Base-by-base conservation (phyloP, 2,113 vertebrate genomes). In the Probosciger aterrimus region DNA sequence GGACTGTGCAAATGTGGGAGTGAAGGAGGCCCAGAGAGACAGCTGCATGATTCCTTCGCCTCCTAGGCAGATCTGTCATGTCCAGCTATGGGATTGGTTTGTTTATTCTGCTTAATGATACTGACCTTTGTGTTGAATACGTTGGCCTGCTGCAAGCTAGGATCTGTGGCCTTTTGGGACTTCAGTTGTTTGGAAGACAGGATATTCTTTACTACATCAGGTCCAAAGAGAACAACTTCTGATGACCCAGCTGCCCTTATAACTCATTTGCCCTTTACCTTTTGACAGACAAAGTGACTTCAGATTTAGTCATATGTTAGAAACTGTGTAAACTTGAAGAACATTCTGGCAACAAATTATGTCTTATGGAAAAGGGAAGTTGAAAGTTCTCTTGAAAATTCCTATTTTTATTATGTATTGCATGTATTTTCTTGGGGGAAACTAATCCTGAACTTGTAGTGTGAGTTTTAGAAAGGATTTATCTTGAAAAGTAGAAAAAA, bases 71-170 rank as follows among this genome's bases (percentile, higher is more conserved):
- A 71, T 31, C 67, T 95, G 95, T 95, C 88, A 76, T 95, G 92
- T 78, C 68, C 77, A 78, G 78, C 87, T 86, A 20, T 33, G 52
- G 52, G 69, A 82, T 22, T 90, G 90, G 64, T 91, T 92, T 97
- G 86, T 95, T 95, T 94, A 86, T 92, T 92, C 91, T 59, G 28
- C 91, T 93, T 96, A 97, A 97, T 94, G 94, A 97, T 92, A 44
- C 82, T 97, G 96, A 97, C 95, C 97, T 97, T 97, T 97, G 86
- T 90, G 82, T 65, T 85, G 85, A 92, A 86, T 88, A 92, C 63
- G 73, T 92, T 97, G 95, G 73, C 82, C 83, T 91, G 47, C 82
- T 94, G 82, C 73, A 94, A 87, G 82, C 59, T 80, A 50, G 84
- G 79, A 95, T 94, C 65, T 91, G 57, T 90, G 79, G 94, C 64